Evolutionary conservation across 2,888 invertebrate species (phyloP), one percentile per base, ranked within the genome.

Genomic region (Archaeoteleia sp.): DNA sequence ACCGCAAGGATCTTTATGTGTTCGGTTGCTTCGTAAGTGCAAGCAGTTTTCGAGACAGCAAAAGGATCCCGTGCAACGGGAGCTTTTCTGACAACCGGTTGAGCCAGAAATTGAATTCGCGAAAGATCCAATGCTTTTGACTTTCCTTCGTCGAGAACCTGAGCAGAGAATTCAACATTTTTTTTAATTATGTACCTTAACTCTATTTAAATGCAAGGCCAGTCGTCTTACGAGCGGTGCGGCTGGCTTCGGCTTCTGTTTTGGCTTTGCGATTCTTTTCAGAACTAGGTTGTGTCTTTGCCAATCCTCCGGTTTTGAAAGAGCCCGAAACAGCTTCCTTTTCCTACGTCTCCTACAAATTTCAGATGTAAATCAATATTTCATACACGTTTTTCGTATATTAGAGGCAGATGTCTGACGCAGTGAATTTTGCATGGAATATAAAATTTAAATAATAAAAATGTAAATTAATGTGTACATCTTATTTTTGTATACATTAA

Each of bases 301-400:
- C 81, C 79, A 81, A 45, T 82, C 80, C 29, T 58, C 45, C 8
- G 55, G 10, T 72, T 74, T 73, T 12, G 58, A 71, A 32, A 79
- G 55, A 55, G 70, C 75, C 43, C 63, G 73, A 67, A 72, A 66
- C 53, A 73, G 68, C 57, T 74, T 76, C 13, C 53, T 63, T 42
- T 75, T 76, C 53, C 9, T 43, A 14, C 10, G 43, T 1, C 14
- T 12, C 29, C 66, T 66, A 13, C 20, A 48, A 48, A 34, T 14
- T 23, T 3, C 3, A 14, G 7, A n/a, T 20, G 2, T n/a, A 0
- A 39, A 39, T 7, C 12, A 10, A 17, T 1, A 20, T 20, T 5
- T n/a, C 12, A 39, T 10, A 45, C 20, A 34, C 8, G 7, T 20
- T 23, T 20, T 32, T 17, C 25, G 17, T 13, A 15, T 30, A 37